phyloP scores from a whole-genome alignment of 2,797 vertebrate species.

The Oreochromis mossambicus region DNA sequence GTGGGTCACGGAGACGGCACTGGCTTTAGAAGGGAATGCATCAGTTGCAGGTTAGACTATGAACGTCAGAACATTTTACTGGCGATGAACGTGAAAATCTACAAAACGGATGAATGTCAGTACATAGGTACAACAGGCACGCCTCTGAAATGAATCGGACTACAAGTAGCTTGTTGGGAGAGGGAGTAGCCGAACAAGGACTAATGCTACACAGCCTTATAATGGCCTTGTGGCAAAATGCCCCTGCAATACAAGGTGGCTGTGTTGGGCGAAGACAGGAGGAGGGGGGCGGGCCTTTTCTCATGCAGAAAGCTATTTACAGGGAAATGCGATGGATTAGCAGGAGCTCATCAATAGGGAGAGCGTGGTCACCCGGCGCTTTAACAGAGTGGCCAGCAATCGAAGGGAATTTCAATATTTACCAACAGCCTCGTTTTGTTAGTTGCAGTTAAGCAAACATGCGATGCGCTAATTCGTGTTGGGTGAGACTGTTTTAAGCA shows the following conservation, averaged over 20 bases:
- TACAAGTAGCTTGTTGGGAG: background rate
- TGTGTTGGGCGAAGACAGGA: background rate
- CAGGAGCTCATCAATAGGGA: constrained; percentile 60
- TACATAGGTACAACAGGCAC: background rate
- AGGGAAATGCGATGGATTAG: constrained; percentile 82
- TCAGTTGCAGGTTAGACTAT: background rate
- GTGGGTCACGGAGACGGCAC: background rate
- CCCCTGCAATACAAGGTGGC: constrained; percentile 16
- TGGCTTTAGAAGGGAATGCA: background rate
- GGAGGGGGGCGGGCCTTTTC: constrained; percentile 56
- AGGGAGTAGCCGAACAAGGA: constrained; percentile 37
- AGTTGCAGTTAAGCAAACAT: constrained; percentile 72
- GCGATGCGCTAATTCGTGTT: constrained; percentile 43
- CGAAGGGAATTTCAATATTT: constrained; percentile 76
- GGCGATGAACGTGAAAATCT: background rate
- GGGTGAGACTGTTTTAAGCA: constrained; percentile 17
- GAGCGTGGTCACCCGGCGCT: constrained; percentile 60
- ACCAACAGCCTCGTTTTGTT: constrained; percentile 73
- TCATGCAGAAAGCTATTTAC: constrained; percentile 79
- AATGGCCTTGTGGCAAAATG: constrained; percentile 38
- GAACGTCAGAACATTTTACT: background rate
- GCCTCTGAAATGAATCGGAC: constrained; percentile 25
- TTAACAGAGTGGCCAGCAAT: constrained; percentile 69
- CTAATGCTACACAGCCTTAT: constrained; percentile 37
- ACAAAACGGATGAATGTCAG: background rate